Base-by-base conservation (phyloP, 2,888 invertebrate species). In the Thereva nobilitata region DNA sequence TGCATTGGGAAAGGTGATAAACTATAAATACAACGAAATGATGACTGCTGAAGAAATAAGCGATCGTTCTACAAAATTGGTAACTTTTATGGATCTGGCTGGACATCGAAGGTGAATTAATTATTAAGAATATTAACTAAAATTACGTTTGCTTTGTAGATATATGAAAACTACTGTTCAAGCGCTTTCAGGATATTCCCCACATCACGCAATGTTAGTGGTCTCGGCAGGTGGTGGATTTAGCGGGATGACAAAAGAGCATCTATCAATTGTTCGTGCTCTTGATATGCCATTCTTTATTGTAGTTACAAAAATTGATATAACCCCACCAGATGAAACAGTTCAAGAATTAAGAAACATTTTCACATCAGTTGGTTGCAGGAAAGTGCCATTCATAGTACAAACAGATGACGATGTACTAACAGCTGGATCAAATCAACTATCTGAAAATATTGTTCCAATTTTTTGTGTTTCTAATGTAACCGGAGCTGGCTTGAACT, bases 111-210 rank as follows among this genome's bases (percentile, higher is more conserved):
- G 97, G 10, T 65, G 41, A 34, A 5, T 12, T 12, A 37, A 4
- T 54, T 12, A 12, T 7, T 34, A 37, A 0, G 4, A 7, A 23
- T 50, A 34, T 3, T 4, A 50, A 37, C 0, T 8, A n/a, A n/a
- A 3, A 2, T 8, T 47, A 2, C 10, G 10, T 44, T 23, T 34
- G n/a, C 9, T 38, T 35, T 63, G 8, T 38, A 67, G 67, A 79
- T 99, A 98, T 78, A 87, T 97, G 78, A 86, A 93, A 70, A 98
- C 98, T 57, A 98, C 98, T 1, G 89, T 97, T 44, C 92, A 95
- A 79, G 98, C 97, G 0, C 83, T 98, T 44, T 94, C 94, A 4
- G 95, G 95, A 0, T 95, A 96, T 82, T 91, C 89, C 1, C 97
- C 97, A 1, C 95, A 97, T 81, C 92, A 92, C 79, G 92, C 91